Base-by-base conservation (phyloP, 2,113 vertebrate genomes). In the Mastomys coucha region DNA sequence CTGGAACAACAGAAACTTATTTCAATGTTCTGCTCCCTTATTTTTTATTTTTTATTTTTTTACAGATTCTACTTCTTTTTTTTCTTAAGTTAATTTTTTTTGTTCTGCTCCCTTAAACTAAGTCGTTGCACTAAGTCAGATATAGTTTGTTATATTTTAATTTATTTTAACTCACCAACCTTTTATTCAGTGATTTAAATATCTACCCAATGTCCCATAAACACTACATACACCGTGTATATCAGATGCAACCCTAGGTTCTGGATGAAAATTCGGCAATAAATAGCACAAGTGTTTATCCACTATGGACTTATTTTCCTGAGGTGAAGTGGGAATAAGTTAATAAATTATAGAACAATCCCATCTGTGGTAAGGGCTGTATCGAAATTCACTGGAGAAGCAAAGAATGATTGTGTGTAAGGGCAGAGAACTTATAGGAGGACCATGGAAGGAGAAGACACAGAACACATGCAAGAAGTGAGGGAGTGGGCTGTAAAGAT, bases 161-260 rank as follows among this genome's bases (percentile, higher is more conserved):
- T 51, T 92, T 90, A 88, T 85, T 95, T 95, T 85, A 95, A 60
- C 14, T 84, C 20, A 53, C 80, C 26, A 82, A 13, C 75, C 3
- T 67, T 78, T 96, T 85, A 16, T 92, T 85, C 42, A 87, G 17
- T 4, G 17, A 65, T 58, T 95, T 96, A 82, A 93, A 89, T 58
- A 73, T 45, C n/a, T 13, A 88, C 14, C 33, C 91, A 53, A 56
- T 58, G 75, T 67, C 82, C 91, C 24, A 42, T 85, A 85, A 4
- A 28, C 56, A 60, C 12, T 63, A 36, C 42, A 36, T 7, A 58
- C 8, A 36, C 72, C 8, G 76, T 53, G 12, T 73, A 13, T 39
- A 42, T 33, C 67, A 82, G 91, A 90, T n/a, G 60, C 20, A 69
- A 17, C 2, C 76, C 69, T 60, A 87, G 31, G 7, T 80, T 93